Evolutionary conservation across 2,888 invertebrate species (phyloP).

Genomic region (Himalopsyche tibetana): DNA sequence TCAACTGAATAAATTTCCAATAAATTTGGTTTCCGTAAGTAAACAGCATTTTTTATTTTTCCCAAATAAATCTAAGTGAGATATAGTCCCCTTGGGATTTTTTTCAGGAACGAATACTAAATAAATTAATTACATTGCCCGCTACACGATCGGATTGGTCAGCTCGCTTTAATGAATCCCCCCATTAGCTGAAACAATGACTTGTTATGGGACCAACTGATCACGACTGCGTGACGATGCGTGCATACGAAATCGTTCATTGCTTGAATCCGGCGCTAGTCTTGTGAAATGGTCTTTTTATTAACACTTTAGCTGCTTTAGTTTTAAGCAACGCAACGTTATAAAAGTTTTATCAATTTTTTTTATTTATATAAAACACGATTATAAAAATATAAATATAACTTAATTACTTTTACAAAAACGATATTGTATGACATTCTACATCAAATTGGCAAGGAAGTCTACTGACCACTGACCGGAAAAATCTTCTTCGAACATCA

Average conservation of each 20-base stretch:
- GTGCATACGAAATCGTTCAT: constrained; percentile 55
- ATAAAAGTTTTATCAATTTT: no score
- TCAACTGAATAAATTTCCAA: no score
- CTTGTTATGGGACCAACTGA: constrained; percentile 41
- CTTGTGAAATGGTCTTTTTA: background rate
- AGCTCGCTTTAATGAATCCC: constrained; percentile 13
- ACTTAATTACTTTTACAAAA: no score
- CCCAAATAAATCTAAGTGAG: background rate
- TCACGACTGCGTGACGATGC: constrained; percentile 53
- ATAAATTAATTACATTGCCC: constrained; percentile 14
- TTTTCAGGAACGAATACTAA: constrained; percentile 19
- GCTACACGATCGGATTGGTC: constrained; percentile 34
- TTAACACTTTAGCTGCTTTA: background rate
- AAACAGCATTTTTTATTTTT: background rate
- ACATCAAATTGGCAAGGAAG: no score
- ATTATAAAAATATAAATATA: no score
- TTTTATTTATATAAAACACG: no score
- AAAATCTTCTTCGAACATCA: no score
- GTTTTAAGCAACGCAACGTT: background rate
- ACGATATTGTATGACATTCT: no score
- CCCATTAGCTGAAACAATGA: constrained; percentile 56
- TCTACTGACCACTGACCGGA: no score
- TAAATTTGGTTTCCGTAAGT: no score
- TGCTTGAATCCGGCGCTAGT: background rate
- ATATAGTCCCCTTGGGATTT: background rate